phyloP scores from a whole-genome alignment of 1,140 invertebrate species.

The Heliothis virescens region DNA sequence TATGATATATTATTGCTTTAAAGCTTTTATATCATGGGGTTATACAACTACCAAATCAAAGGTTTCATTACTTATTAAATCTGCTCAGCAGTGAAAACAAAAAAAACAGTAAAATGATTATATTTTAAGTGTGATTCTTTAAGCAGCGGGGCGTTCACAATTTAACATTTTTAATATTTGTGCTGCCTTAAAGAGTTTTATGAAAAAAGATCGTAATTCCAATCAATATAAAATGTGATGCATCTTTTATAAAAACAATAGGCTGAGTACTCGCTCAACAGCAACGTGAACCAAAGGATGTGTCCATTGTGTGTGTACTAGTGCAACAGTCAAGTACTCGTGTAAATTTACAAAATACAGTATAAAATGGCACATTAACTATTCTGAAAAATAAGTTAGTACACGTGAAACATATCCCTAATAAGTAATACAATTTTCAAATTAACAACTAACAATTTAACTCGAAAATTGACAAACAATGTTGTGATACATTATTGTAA shows the following conservation, averaged over 20 bases:
- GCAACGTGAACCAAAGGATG: slow-evolving; percentile 15
- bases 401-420: slow-evolving; percentile 49
- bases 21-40: slow-evolving; percentile 45
- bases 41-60: slow-evolving; percentile 22
- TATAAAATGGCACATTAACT: slow-evolving; percentile 57
- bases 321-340: slow-evolving; percentile 34
- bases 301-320: slow-evolving; percentile 15
- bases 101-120: background rate
- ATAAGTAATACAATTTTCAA: slow-evolving; percentile 61
- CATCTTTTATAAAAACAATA: slow-evolving; percentile 34
- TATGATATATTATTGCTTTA: slow-evolving; percentile 41
- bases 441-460: slow-evolving; percentile 70
- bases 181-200: slow-evolving; percentile 3
- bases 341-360: slow-evolving; percentile 47
- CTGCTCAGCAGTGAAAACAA: slow-evolving; percentile 26
- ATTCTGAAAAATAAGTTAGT: slow-evolving; percentile 59
- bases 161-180: no score
- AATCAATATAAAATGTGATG: slow-evolving; percentile 38
- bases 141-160: no score
- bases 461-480: slow-evolving; percentile 73
- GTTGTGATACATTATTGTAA: slow-evolving; percentile 64
- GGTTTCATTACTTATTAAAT: slow-evolving; percentile 6
- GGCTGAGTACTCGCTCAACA: slow-evolving; percentile 24
- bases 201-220: slow-evolving; percentile 2
- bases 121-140: background rate